Percentiles rank a stretch among this genome's conserved stretches.
phyloP scores from a whole-genome alignment of 92 coral and sea anemone genomes.

The Epizoanthus rinbou region DNA sequence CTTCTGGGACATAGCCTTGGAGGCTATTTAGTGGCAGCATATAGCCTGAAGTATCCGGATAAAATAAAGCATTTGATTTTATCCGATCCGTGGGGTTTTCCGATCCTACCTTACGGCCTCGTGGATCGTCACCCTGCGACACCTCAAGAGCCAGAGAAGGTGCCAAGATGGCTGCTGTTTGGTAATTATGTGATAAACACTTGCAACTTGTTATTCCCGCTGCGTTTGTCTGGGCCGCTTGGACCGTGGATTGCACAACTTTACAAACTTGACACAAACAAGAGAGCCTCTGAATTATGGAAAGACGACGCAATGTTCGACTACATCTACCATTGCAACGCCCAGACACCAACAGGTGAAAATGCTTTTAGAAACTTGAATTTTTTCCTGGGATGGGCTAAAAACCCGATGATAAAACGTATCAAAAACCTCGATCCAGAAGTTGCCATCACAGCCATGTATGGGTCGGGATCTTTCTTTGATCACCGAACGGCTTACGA shows the following conservation, averaged over 20 bases:
- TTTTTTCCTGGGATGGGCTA: slow-evolving; percentile 86
- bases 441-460: slow-evolving; percentile 76
- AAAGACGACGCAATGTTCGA: slow-evolving; percentile 73
- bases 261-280: slow-evolving; percentile 70
- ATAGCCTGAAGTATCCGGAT: slow-evolving; percentile 82
- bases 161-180: slow-evolving; percentile 80
- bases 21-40: slow-evolving; percentile 86
- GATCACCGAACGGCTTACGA: slow-evolving; percentile 99
- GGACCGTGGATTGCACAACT: slow-evolving; percentile 82
- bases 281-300: slow-evolving; percentile 78
- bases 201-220: slow-evolving; percentile 71
- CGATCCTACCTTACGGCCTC: slow-evolving; percentile 89
- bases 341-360: slow-evolving; percentile 88
- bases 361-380: slow-evolving; percentile 90
- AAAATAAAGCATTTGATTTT: slow-evolving; percentile 77
- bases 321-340: slow-evolving; percentile 91
- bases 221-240: slow-evolving; percentile 74
- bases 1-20: slow-evolving; percentile 96
- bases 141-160: slow-evolving; percentile 54
- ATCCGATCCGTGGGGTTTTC: slow-evolving; percentile 99
- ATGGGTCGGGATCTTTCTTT: slow-evolving; percentile 85
- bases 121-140: slow-evolving; percentile 87
- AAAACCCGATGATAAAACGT: slow-evolving; percentile 87
- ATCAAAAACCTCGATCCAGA: slow-evolving; percentile 65
- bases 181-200: slow-evolving; percentile 73